phyloP scores from a whole-genome alignment of 2,797 vertebrate species.

The Botia almorhae region DNA sequence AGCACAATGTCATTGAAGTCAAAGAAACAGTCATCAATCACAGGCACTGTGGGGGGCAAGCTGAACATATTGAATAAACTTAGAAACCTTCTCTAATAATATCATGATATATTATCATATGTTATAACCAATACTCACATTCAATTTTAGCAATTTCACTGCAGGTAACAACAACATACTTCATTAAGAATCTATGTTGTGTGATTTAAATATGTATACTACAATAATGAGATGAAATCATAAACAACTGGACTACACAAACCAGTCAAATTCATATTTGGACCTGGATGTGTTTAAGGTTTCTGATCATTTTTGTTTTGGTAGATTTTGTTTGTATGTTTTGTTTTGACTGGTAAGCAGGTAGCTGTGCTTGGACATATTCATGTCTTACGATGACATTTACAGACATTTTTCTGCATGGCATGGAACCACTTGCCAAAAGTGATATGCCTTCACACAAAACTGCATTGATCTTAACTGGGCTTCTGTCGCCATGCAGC shows the following conservation, averaged over 20 bases:
- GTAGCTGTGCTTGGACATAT: constrained; percentile 70
- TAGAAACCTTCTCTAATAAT: not conserved
- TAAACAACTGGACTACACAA: not conserved
- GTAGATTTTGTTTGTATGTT: too few species aligned
- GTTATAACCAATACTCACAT: too few species aligned
- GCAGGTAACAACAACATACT: not conserved
- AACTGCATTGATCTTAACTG: constrained; percentile 78
- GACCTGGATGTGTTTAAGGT: too few species aligned
- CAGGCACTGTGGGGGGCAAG: not conserved
- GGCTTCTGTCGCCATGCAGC: constrained; percentile 68
- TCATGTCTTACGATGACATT: constrained; percentile 74
- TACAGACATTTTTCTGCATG: constrained; percentile 72
- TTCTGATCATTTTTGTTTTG: too few species aligned
- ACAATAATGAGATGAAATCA: not conserved
- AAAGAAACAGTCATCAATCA: constrained; percentile 66
- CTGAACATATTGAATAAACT: not conserved
- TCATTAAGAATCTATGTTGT: not conserved
- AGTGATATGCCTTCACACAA: constrained; percentile 77
- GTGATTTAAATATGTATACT: not conserved
- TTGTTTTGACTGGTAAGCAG: not conserved
- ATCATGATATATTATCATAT: too few species aligned
- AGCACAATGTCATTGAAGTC: constrained; percentile 68
- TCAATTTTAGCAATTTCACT: too few species aligned
- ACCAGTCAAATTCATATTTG: not conserved
- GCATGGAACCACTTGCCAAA: constrained; percentile 77